Evolutionary conservation across 2,888 invertebrate genomes (phyloP).

Genomic region (Pherbina coryleti): DNA sequence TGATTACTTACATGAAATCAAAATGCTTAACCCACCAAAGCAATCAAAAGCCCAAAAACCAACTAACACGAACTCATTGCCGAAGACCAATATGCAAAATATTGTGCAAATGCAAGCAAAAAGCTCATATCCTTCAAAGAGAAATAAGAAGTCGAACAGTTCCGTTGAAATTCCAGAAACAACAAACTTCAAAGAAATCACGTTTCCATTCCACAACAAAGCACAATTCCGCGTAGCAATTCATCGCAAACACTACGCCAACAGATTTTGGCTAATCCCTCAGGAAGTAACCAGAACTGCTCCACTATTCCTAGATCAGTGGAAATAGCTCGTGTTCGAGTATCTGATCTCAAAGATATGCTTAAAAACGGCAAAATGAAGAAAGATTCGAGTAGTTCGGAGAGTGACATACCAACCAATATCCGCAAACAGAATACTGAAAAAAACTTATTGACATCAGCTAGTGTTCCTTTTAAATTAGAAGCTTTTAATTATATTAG

Average conservation of each 20-base stretch:
- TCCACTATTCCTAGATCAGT: slow-evolving; percentile 66
- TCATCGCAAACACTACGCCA: slow-evolving; percentile 74
- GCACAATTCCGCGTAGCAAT: slow-evolving; percentile 74
- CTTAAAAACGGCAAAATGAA: slow-evolving; percentile 62
- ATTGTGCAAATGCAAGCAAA: slow-evolving; percentile 73
- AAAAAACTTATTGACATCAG: slow-evolving; percentile 70
- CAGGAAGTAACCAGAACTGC: slow-evolving; percentile 40
- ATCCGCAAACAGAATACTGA: slow-evolving; percentile 67
- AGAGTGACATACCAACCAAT: slow-evolving; percentile 73
- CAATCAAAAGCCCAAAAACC: slow-evolving; percentile 39
- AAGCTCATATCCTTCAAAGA: slow-evolving; percentile 75
- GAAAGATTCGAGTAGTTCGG: slow-evolving; percentile 71
- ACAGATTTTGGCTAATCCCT: slow-evolving; percentile 22
- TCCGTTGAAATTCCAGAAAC: slow-evolving; percentile 36
- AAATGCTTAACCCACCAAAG: slow-evolving; percentile 65
- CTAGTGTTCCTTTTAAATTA: slow-evolving; percentile 77
- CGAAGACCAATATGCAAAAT: slow-evolving; percentile 70
- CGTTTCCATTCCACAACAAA: slow-evolving; percentile 58
- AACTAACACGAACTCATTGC: slow-evolving; percentile 64
- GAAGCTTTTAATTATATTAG: slow-evolving; percentile 68
- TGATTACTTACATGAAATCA: slow-evolving; percentile 68
- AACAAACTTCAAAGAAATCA: background rate
- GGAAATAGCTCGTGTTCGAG: slow-evolving; percentile 67
- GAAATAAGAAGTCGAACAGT: slow-evolving; percentile 36
- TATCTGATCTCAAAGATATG: slow-evolving; percentile 69